Evolutionary conservation across 2,888 invertebrate genomes (phyloP).

Genomic region (Synergus umbraculus): DNA sequence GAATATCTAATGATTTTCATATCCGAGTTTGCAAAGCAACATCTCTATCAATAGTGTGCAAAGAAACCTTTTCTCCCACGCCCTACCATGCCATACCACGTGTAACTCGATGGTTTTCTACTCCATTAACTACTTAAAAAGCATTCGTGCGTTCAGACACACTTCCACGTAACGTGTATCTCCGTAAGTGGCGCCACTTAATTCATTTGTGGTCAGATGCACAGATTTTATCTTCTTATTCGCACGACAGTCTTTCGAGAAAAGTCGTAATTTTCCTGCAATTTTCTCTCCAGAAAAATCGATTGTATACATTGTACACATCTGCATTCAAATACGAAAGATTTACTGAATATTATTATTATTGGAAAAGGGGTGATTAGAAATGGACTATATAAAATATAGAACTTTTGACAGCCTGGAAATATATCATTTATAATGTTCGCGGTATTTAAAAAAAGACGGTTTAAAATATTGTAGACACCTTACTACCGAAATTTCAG

Average conservation of each 20-base stretch:
- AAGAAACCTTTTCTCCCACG: conserved; percentile 34
- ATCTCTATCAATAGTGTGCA: conserved; percentile 22
- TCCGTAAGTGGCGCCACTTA: conserved; percentile 34
- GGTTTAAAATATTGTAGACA: background rate
- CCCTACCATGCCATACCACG: conserved; percentile 26
- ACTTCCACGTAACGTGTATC: conserved; percentile 32
- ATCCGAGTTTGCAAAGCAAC: background rate
- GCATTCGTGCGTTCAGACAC: conserved; percentile 26
- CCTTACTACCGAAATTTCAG: no score
- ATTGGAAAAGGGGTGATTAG: background rate
- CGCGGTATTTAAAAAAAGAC: background rate
- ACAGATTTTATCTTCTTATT: conserved; percentile 29
- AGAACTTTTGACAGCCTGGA: background rate
- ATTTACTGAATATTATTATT: conserved; percentile 1
- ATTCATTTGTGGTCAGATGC: conserved; percentile 33
- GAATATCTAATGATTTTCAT: conserved; percentile 22
- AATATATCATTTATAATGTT: background rate
- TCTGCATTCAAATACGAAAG: background rate
- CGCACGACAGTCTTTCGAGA: background rate
- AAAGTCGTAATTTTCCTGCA: background rate
- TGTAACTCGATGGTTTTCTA: conserved; percentile 32
- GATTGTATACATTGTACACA: background rate
- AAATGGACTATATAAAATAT: background rate
- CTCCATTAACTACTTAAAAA: conserved; percentile 33
- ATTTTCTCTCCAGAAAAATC: background rate